Evolutionary conservation across 2,113 vertebrate species (phyloP).

Genomic region (Leptobrachium leishanense): DNA sequence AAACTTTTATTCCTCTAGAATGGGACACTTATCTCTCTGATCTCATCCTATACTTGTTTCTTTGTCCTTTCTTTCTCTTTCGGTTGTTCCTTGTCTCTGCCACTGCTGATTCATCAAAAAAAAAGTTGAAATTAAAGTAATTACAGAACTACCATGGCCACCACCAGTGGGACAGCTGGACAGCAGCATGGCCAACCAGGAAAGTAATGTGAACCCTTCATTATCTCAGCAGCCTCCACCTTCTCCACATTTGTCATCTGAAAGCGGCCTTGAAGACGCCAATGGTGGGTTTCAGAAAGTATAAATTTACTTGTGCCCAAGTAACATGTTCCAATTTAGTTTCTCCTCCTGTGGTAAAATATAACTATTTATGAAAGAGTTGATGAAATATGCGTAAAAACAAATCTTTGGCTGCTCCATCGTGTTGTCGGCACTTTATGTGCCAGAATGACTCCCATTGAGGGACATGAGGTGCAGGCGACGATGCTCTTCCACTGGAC

Average conservation of each 20-base stretch:
- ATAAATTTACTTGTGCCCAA: neutral
- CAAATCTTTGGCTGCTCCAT: too few relatives aligned
- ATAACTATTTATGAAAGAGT: too few relatives aligned
- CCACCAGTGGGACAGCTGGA: conserved; percentile 95
- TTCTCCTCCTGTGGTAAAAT: too few relatives aligned
- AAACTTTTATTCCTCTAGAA: conserved; percentile 45
- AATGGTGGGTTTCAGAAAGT: conserved; percentile 69
- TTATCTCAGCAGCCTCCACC: conserved; percentile 57
- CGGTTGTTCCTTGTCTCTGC: conserved; percentile 50
- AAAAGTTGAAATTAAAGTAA: conserved; percentile 99
- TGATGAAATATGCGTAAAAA: too few relatives aligned
- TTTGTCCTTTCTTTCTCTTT: conserved; percentile 52
- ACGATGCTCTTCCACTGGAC: too few relatives aligned
- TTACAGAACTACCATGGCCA: conserved; percentile 97
- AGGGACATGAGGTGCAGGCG: too few relatives aligned
- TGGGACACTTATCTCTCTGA: conserved; percentile 51
- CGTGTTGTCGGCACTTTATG: too few relatives aligned
- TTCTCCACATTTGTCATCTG: conserved; percentile 46
- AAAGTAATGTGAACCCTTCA: conserved; percentile 69
- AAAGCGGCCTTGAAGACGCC: conserved; percentile 65
- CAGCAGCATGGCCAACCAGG: conserved; percentile 74
- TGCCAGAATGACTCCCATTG: too few relatives aligned
- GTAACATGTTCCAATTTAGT: too few relatives aligned
- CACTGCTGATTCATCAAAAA: conserved; percentile 65
- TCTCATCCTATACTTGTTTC: conserved; percentile 53